phyloP scores from a whole-genome alignment of 1,140 invertebrate species.

The Hyles euphorbiae region DNA sequence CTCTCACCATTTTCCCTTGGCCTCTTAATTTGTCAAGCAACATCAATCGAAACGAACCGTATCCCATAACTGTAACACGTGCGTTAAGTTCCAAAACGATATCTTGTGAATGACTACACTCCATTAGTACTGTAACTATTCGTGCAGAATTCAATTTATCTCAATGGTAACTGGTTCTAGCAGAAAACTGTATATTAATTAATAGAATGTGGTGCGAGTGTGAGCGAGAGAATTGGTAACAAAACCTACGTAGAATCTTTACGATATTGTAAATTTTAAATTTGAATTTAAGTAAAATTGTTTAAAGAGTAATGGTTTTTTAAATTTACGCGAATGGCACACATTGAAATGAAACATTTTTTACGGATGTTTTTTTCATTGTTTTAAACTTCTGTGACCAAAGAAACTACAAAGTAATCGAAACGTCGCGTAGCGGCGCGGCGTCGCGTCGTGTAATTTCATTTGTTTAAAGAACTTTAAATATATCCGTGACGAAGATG shows the following conservation, averaged over 20 bases:
- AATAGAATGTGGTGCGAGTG: conserved; percentile 1
- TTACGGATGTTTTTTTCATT: too few species aligned
- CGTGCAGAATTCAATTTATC: conserved; percentile 2
- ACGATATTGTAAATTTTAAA: background rate
- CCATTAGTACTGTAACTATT: conserved; percentile 1
- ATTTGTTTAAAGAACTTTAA: too few species aligned
- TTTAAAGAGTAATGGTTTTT: background rate
- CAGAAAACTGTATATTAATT: conserved; percentile 3
- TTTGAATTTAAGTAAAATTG: background rate
- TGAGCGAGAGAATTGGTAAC: background rate
- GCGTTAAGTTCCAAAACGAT: background rate
- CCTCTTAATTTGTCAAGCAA: too few species aligned
- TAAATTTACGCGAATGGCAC: too few species aligned
- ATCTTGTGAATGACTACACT: background rate
- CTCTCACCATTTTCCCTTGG: too few species aligned
- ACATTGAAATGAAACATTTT: too few species aligned
- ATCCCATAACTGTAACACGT: background rate
- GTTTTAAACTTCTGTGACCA: too few species aligned
- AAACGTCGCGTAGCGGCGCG: too few species aligned
- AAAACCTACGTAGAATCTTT: too few species aligned
- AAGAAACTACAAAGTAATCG: too few species aligned
- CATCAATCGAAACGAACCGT: background rate
- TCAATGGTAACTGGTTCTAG: background rate
- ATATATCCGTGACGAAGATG: too few species aligned
- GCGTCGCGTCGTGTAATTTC: too few species aligned